Evolutionary conservation across 2,888 invertebrate genomes (phyloP).

Genomic region (Argyresthia goedartella): DNA sequence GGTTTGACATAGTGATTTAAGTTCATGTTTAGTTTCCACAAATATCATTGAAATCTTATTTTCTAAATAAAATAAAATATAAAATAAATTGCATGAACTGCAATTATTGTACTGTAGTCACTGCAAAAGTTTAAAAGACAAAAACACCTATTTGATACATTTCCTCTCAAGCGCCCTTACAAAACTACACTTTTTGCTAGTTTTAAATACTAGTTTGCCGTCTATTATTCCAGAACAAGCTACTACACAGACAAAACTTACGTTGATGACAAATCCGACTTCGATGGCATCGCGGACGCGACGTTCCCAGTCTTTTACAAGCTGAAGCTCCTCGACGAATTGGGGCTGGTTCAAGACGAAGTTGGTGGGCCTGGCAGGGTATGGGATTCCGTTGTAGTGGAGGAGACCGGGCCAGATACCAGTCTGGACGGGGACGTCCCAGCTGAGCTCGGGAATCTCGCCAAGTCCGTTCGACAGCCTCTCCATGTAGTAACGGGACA

Average conservation of each 20-base stretch:
- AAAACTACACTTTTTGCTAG: too few relatives aligned
- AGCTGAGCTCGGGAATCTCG: conserved; percentile 73
- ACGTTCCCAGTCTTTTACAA: conserved; percentile 62
- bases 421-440: conserved; percentile 59
- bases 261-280: conserved; percentile 54
- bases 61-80: too few relatives aligned
- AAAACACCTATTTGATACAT: too few relatives aligned
- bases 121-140: too few relatives aligned
- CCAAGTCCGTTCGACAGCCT: conserved; percentile 78
- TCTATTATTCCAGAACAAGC: not conserved
- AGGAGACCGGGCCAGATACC: conserved; percentile 76
- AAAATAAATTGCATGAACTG: too few relatives aligned
- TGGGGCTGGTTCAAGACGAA: conserved; percentile 59
- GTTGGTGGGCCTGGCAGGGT: conserved; percentile 73
- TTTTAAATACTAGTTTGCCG: not conserved
- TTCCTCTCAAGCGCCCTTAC: too few relatives aligned
- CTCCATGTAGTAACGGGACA: conserved; percentile 82
- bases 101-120: too few relatives aligned
- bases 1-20: too few relatives aligned
- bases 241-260: conserved; percentile 23
- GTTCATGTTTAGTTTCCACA: too few relatives aligned
- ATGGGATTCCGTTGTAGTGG: conserved; percentile 75
- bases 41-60: too few relatives aligned
- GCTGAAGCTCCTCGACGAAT: conserved; percentile 42
- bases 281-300: conserved; percentile 74